A percentile compares a stretch with the other conserved stretches of the same genome.
phyloP scores from a whole-genome alignment of 2,797 vertebrate species.

The Potorous gilbertii region DNA sequence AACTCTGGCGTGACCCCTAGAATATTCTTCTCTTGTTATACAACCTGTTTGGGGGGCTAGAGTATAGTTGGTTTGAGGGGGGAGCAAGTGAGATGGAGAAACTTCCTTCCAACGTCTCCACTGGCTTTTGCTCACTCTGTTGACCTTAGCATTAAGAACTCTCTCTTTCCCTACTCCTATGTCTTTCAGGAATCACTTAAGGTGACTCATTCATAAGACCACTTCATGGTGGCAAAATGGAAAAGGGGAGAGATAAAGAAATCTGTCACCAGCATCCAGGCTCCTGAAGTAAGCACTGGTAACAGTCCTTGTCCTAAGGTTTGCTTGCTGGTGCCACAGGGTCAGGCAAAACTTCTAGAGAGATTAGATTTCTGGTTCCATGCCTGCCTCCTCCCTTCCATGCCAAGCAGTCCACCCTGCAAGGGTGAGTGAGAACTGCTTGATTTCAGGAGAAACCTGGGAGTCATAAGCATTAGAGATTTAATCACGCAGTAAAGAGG shows the following conservation, averaged over 20 bases:
- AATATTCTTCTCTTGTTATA: background rate
- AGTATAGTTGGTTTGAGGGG: background rate
- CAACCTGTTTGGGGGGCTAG: background rate
- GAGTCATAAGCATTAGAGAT: background rate
- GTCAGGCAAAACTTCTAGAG: background rate
- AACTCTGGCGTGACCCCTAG: background rate
- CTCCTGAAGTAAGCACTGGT: background rate
- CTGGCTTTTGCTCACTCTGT: background rate
- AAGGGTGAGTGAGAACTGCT: background rate
- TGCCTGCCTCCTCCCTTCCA: background rate
- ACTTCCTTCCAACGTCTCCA: background rate
- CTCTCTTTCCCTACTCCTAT: background rate
- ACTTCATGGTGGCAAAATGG: background rate
- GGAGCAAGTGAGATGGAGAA: background rate
- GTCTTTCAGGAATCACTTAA: background rate
- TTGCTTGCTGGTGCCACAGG: background rate
- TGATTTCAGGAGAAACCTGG: background rate
- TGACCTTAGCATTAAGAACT: background rate
- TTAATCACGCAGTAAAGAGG: background rate
- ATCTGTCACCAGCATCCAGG: background rate
- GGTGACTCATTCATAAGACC: background rate
- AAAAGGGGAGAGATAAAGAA: background rate
- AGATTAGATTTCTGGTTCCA: background rate
- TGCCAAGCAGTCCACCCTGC: background rate
- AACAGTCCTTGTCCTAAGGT: background rate